Conservation (phyloP, 2,113 vertebrate genomes). For the Chaetorhynchus papuensis region DNA sequence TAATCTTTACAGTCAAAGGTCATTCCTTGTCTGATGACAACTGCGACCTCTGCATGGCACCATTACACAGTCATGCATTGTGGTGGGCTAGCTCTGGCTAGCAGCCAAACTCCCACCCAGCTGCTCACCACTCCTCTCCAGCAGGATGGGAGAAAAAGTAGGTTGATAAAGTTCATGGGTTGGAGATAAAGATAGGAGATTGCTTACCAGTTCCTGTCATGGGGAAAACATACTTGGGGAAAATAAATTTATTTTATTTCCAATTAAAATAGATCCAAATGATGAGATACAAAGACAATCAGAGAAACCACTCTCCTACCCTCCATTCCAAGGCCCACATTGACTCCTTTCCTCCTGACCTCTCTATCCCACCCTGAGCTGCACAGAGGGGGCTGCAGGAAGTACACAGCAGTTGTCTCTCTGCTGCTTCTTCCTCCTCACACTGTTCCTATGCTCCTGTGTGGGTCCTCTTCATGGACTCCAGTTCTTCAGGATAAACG, state of each 20-base stretch:
- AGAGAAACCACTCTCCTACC: background rate
- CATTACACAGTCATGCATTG: background rate
- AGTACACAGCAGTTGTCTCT: too few relatives aligned
- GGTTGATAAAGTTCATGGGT: background rate
- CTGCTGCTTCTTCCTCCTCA: background rate
- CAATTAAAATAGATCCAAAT: background rate
- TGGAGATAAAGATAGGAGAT: background rate
- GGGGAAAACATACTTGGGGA: background rate
- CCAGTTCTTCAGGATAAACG: background rate
- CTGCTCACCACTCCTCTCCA: background rate
- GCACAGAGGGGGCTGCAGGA: background rate
- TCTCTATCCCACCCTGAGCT: rapidly evolving
- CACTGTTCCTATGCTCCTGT: background rate
- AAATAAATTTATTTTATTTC: background rate
- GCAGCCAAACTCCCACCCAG: background rate
- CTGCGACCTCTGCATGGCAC: background rate
- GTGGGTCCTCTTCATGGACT: background rate
- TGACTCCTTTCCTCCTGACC: background rate
- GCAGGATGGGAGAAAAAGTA: background rate
- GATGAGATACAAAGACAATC: background rate
- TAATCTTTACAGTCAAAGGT: background rate
- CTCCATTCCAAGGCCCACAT: background rate
- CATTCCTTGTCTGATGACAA: background rate
- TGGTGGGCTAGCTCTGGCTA: background rate
- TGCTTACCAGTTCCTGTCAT: background rate